phyloP scores from a whole-genome alignment of 2,888 invertebrate genomes.

The Diogma glabrata region DNA sequence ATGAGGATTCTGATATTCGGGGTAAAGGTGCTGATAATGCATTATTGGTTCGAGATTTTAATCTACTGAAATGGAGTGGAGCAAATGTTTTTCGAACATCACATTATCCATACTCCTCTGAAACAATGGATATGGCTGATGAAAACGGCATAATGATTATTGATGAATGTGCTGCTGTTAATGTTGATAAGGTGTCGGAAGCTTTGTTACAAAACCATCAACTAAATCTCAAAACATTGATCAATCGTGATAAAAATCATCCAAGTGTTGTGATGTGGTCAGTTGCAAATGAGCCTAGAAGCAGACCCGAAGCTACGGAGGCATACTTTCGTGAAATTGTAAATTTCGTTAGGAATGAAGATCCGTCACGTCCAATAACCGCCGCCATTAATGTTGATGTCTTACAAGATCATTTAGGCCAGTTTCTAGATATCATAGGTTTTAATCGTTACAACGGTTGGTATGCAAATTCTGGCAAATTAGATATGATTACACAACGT shows the following conservation, averaged over 20 bases:
- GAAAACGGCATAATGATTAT: constrained; percentile 88
- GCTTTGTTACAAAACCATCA: constrained; percentile 67
- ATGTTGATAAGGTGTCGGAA: constrained; percentile 50
- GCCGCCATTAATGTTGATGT: constrained; percentile 58
- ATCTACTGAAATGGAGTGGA: constrained; percentile 88
- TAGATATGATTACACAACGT: constrained; percentile 59
- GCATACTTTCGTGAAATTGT: constrained; percentile 77
- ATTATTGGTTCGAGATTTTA: constrained; percentile 81
- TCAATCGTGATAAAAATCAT: constrained; percentile 86
- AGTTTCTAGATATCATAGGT: constrained; percentile 69
- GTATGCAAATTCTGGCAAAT: constrained; percentile 77
- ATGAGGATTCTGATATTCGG: constrained; percentile 83
- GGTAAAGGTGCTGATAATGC: constrained; percentile 90
- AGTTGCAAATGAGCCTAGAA: constrained; percentile 86
- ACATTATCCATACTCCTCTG: constrained; percentile 97
- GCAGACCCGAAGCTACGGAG: constrained; percentile 52
- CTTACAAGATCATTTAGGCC: constrained; percentile 40
- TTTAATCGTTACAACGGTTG: constrained; percentile 97
- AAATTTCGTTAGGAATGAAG: constrained; percentile 62
- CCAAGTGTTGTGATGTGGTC: constrained; percentile 97
- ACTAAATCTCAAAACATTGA: constrained; percentile 72
- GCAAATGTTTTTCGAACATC: constrained; percentile 93
- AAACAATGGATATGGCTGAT: constrained; percentile 90
- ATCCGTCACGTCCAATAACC: constrained; percentile 75
- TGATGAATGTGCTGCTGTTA: constrained; percentile 89